These are phyloP conservation scores for Mus pahari DNA, from an alignment of 2,113 vertebrate species.

Conservation along the genomic window DNA sequence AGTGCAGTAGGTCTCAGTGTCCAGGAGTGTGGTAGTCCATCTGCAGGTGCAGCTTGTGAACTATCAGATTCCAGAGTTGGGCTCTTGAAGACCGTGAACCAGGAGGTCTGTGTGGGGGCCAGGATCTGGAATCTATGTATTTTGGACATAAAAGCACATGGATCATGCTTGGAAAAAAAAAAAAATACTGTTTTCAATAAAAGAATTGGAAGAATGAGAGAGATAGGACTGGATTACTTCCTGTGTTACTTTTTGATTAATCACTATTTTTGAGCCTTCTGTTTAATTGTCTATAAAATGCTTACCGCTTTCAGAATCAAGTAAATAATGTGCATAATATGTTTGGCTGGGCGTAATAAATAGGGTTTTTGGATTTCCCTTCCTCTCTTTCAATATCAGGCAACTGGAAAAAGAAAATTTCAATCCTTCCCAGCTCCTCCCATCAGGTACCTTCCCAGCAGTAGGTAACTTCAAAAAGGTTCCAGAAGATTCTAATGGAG, in stretches of 20 bases:
- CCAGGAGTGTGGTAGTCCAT: neutral
- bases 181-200: constrained; percentile 7
- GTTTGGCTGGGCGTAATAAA: neutral
- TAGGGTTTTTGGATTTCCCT: constrained; percentile 17
- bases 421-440: neutral
- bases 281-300: constrained; percentile 45
- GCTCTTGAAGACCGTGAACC: neutral
- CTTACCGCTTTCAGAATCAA: neutral
- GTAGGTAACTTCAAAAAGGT: neutral
- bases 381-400: neutral
- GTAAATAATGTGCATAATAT: neutral
- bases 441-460: neutral
- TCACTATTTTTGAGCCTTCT: constrained; percentile 12
- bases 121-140: neutral
- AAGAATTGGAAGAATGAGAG: neutral
- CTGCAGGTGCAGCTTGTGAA: neutral
- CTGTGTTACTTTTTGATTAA: neutral
- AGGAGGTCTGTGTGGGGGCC: neutral
- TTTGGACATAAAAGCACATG: neutral
- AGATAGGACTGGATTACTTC: neutral
- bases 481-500: neutral
- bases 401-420: constrained; percentile 15
- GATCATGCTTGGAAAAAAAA: neutral
- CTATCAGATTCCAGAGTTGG: neutral
- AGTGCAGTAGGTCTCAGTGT: neutral